These are phyloP conservation scores for Aphis craccivora DNA, from an alignment of 1,140 invertebrate species.

Conservation along the genomic window DNA sequence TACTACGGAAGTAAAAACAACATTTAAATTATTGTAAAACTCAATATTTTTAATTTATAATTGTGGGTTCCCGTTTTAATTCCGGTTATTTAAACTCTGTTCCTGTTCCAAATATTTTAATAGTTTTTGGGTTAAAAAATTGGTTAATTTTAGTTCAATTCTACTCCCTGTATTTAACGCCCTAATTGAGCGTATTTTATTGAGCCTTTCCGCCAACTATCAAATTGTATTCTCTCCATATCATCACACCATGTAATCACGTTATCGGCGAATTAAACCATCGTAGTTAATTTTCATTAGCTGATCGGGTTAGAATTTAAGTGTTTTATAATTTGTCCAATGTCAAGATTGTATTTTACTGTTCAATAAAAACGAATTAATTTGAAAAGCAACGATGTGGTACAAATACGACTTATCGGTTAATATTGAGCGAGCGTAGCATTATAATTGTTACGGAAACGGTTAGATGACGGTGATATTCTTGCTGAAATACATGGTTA, in stretches of 20 bases:
- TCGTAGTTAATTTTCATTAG: background rate
- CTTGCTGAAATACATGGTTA: background rate
- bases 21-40: no score
- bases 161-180: background rate
- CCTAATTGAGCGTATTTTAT: background rate
- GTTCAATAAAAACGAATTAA: background rate
- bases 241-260: background rate
- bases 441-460: background rate
- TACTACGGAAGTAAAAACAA: background rate
- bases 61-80: no score
- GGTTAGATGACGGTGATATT: background rate
- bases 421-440: background rate
- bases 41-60: no score
- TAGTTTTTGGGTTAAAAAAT: background rate
- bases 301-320: background rate
- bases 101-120: background rate
- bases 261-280: background rate
- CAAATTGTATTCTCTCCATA: background rate
- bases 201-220: no score
- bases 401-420: background rate
- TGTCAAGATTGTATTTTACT: background rate
- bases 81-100: no score
- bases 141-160: no score
- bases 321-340: background rate
- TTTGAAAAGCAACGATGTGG: background rate